Evolutionary conservation across 2,113 vertebrate genomes (phyloP).

Genomic region (Suricata suricatta): DNA sequence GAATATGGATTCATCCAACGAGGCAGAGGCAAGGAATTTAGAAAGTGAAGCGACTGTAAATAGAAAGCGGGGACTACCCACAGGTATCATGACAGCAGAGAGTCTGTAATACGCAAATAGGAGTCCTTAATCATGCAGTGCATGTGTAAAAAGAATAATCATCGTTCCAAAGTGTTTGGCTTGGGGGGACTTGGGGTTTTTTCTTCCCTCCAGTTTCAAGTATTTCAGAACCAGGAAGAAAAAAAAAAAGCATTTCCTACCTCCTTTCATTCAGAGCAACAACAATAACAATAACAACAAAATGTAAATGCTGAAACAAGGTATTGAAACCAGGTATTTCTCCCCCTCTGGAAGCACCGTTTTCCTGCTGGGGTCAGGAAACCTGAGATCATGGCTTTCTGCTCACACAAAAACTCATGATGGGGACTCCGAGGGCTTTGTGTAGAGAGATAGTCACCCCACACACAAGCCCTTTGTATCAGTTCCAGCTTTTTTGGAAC

Average conservation of each 20-base stretch:
- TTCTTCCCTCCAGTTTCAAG: not conserved
- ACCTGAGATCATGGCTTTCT: conserved; percentile 24
- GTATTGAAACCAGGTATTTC: conserved; percentile 8
- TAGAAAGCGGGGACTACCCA: not conserved
- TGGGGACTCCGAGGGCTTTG: conserved; percentile 1
- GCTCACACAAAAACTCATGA: conserved; percentile 40
- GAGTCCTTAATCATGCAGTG: fast-evolving
- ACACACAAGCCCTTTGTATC: not conserved
- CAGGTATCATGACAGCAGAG: fast-evolving
- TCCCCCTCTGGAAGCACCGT: conserved; percentile 69
- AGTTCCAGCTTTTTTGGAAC: not conserved
- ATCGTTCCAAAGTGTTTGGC: not conserved
- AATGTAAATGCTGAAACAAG: conserved; percentile 68
- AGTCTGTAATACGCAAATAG: too few species aligned
- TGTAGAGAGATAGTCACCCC: not conserved
- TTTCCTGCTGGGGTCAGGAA: conserved; percentile 81
- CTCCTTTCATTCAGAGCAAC: conserved; percentile 34
- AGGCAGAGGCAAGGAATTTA: not conserved
- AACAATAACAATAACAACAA: not conserved
- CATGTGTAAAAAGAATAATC: not conserved
- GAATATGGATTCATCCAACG: not conserved
- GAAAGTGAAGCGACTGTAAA: not conserved
- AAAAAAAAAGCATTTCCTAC: not conserved
- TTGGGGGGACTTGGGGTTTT: not conserved
- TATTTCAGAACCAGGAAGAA: not conserved